phyloP scores from a whole-genome alignment of 1,140 invertebrate species.

The Trissolcus basalis region DNA sequence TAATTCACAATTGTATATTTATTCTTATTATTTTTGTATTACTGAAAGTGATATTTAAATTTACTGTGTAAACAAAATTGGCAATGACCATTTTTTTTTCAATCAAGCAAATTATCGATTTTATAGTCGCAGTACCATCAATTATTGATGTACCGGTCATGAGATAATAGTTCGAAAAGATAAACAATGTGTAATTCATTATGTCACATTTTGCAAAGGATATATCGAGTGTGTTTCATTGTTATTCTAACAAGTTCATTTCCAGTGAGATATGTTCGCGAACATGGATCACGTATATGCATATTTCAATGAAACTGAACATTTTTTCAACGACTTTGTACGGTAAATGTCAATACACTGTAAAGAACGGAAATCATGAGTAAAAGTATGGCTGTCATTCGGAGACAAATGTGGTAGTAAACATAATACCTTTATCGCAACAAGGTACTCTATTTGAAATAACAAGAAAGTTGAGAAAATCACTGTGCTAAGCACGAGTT shows the following conservation, averaged over 20 bases:
- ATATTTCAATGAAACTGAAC: not conserved
- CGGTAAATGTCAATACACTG: constrained; percentile 25
- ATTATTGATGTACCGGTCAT: too few relatives aligned
- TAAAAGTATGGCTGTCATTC: constrained; percentile 28
- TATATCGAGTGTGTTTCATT: too few relatives aligned
- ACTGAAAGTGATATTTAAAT: too few relatives aligned
- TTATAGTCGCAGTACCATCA: too few relatives aligned
- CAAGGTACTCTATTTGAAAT: constrained; percentile 23
- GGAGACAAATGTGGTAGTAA: constrained; percentile 14
- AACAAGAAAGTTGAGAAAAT: constrained; percentile 13
- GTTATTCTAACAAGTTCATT: constrained; percentile 1
- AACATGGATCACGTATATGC: not conserved
- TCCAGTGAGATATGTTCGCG: not conserved
- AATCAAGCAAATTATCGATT: too few relatives aligned
- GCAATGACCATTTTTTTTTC: too few relatives aligned
- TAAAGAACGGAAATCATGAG: constrained; percentile 23
- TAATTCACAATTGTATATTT: too few relatives aligned
- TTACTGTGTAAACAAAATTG: too few relatives aligned
- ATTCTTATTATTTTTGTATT: too few relatives aligned
- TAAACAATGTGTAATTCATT: too few relatives aligned
- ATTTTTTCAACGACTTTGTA: not conserved
- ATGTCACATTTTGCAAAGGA: constrained; percentile 4
- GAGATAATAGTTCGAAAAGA: too few relatives aligned
- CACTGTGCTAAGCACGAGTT: too few relatives aligned
- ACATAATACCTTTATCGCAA: constrained; percentile 21